Conservation (phyloP, 1,140 invertebrate species). For the Scylla paramamosain region DNA sequence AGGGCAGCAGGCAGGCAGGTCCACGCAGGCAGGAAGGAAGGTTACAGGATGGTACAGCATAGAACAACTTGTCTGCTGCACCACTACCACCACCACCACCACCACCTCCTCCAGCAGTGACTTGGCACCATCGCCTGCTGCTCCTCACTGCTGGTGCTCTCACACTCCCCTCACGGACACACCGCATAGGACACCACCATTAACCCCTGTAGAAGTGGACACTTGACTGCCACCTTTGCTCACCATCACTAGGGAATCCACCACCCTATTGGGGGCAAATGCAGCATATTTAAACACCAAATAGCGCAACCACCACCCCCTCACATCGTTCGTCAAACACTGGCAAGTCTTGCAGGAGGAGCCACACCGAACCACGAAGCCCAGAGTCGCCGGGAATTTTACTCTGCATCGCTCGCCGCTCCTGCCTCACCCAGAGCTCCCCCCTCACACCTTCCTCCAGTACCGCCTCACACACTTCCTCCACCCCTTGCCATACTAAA, state of each 20-base stretch:
- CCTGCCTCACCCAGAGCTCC: neutral
- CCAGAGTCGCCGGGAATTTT: neutral
- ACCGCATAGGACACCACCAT: slow-evolving; percentile 55
- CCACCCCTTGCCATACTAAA: no score
- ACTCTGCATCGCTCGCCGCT: slow-evolving; percentile 14
- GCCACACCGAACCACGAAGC: neutral
- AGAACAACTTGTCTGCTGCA: slow-evolving; percentile 35
- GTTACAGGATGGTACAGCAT: slow-evolving; percentile 23
- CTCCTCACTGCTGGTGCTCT: slow-evolving; percentile 44
- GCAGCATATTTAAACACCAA: slow-evolving; percentile 66
- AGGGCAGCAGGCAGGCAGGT: neutral
- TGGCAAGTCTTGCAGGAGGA: slow-evolving; percentile 47
- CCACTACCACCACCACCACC: slow-evolving; percentile 30
- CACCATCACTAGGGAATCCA: slow-evolving; percentile 59
- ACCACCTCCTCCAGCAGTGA: slow-evolving; percentile 65
- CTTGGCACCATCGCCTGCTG: slow-evolving; percentile 64
- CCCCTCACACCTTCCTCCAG: neutral
- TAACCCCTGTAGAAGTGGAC: slow-evolving; percentile 11
- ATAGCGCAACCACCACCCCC: slow-evolving; percentile 32
- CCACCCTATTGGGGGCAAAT: slow-evolving; percentile 61
- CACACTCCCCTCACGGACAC: slow-evolving; percentile 53
- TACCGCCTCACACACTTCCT: no score
- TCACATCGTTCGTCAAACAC: slow-evolving; percentile 71
- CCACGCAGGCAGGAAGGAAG: neutral
- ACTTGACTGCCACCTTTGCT: slow-evolving; percentile 57